Conservation (phyloP, 1,140 invertebrate genomes). For the Glomeris maerens region DNA sequence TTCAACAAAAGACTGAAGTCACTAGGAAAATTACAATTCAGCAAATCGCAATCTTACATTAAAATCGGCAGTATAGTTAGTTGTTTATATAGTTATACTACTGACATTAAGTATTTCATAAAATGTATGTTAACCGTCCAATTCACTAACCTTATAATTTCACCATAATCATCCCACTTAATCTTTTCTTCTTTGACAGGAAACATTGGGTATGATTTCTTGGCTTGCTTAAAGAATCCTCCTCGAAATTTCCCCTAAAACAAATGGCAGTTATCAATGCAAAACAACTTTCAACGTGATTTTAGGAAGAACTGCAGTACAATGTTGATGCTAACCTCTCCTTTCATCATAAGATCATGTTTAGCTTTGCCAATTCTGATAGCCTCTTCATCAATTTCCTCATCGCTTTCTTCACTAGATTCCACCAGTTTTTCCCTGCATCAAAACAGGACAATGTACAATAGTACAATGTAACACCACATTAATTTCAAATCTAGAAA, state of each 20-base stretch:
- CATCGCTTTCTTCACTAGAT: constrained; percentile 65
- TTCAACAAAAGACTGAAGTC: too few relatives aligned
- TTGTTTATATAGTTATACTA: too few relatives aligned
- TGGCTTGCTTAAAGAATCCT: constrained; percentile 76
- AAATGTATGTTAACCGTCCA: too few relatives aligned
- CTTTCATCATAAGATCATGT: constrained; percentile 79
- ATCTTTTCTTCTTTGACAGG: constrained; percentile 86
- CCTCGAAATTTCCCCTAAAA: constrained; percentile 27
- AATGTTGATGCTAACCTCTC: constrained; percentile 38
- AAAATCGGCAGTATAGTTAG: too few relatives aligned
- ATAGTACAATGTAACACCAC: too few relatives aligned
- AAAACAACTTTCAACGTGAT: not conserved
- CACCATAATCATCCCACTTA: constrained; percentile 87
- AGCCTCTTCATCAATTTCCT: constrained; percentile 62
- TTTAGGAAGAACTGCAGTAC: not conserved
- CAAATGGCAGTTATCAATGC: not conserved
- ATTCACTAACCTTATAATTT: constrained; percentile 61
- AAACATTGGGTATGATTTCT: constrained; percentile 92
- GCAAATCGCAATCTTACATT: too few relatives aligned
- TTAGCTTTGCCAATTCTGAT: constrained; percentile 17
- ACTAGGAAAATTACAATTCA: too few relatives aligned
- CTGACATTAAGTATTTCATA: too few relatives aligned
- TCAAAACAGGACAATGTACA: too few relatives aligned
- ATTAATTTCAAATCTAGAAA: too few relatives aligned
- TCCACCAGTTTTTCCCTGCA: constrained; percentile 43